These are phyloP conservation scores for Aplocera efformata DNA, from an alignment of 2,888 invertebrate genomes.

Conservation along the genomic window DNA sequence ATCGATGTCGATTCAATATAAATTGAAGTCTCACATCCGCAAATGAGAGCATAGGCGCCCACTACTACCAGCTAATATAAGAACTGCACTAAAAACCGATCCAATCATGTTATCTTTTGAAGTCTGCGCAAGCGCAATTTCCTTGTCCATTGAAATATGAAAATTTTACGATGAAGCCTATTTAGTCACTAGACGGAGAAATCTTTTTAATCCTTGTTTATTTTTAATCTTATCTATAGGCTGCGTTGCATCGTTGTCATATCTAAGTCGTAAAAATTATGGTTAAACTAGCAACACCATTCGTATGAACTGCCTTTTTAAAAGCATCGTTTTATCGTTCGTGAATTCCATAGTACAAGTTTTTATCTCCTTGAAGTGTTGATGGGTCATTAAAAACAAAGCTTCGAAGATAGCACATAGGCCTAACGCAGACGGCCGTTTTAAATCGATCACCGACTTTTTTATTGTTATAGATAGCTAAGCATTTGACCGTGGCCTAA, in stretches of 20 bases:
- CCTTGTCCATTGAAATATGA: conserved; percentile 1
- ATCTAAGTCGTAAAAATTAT: conserved; percentile 5
- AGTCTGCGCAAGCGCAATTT: conserved; percentile 8
- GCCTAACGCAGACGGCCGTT: no score
- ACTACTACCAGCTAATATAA: neutral
- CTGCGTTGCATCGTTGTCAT: conserved; percentile 9
- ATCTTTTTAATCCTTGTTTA: conserved; percentile 5
- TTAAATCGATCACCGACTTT: no score
- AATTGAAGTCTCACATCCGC: no score
- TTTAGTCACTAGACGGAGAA: conserved; percentile 8
- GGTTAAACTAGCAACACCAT: neutral
- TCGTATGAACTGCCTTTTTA: neutral
- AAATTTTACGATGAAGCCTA: conserved; percentile 7
- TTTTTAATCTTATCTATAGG: conserved; percentile 10
- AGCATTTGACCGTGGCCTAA: no score
- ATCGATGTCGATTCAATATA: no score
- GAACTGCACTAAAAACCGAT: neutral
- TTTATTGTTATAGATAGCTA: no score
- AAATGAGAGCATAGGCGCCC: no score
- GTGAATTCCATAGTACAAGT: neutral
- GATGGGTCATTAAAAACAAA: no score
- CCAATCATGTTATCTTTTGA: neutral
- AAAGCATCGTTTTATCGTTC: conserved; percentile 1
- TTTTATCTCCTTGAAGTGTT: no score
- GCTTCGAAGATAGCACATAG: no score